Conservation (phyloP, 1,140 invertebrate genomes). For the Pectinophora gossypiella region DNA sequence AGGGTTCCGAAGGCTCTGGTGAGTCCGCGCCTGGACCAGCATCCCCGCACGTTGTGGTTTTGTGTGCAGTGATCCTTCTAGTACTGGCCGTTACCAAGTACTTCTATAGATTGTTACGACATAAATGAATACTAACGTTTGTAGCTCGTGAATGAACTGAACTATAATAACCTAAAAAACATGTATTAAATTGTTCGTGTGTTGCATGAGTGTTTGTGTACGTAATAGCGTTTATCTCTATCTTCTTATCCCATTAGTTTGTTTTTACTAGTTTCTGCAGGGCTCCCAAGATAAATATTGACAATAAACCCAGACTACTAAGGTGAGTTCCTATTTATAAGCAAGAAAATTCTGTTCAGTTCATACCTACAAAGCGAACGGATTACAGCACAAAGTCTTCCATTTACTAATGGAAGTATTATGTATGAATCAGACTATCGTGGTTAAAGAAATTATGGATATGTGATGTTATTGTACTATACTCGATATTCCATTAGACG, state of each 20-base stretch:
- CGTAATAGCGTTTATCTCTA: not conserved
- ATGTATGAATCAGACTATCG: not conserved
- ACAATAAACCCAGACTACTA: conserved; percentile 3
- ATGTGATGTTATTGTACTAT: not conserved
- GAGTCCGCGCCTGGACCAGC: conserved; percentile 43
- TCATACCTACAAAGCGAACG: too few relatives aligned
- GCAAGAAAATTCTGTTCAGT: too few relatives aligned
- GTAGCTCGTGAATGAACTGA: not conserved
- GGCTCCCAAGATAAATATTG: not conserved
- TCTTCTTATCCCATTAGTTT: not conserved
- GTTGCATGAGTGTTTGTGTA: not conserved
- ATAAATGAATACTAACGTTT: conserved; percentile 34
- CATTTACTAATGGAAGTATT: conserved; percentile 15
- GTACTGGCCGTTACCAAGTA: conserved; percentile 58
- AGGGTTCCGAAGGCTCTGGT: conserved; percentile 68
- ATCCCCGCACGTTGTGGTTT: conserved; percentile 66
- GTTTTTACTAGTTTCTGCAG: not conserved
- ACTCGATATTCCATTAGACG: not conserved
- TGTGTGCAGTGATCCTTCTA: conserved; percentile 68
- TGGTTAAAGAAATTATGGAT: conserved; percentile 12
- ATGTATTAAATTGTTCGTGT: not conserved
- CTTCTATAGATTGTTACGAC: conserved; percentile 52
- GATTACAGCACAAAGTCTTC: not conserved
- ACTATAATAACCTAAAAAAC: not conserved
- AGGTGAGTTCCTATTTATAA: not conserved